Evolutionary conservation across 2,113 vertebrate genomes (phyloP).

Genomic region (Donacobius atricapilla): DNA sequence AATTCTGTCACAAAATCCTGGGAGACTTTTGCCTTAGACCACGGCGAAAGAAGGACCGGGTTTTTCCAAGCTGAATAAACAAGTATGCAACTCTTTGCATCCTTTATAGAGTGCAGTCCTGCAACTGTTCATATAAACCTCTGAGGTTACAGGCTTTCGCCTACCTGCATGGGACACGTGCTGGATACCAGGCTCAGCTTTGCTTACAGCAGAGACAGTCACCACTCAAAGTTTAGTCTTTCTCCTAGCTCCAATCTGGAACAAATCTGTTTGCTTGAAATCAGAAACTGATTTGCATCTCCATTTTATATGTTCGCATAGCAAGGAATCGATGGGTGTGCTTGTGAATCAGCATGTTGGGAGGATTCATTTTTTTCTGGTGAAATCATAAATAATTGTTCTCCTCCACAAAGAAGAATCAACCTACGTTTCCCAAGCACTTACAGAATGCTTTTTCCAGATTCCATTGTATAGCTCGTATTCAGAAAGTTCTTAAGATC

Average conservation of each 20-base stretch:
- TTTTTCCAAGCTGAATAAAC: neutral
- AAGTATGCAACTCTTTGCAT: neutral
- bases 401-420: slow-evolving; percentile 36
- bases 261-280: neutral
- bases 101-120: neutral
- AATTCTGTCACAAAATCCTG: neutral
- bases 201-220: neutral
- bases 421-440: slow-evolving; percentile 1
- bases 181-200: neutral
- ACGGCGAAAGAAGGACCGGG: neutral
- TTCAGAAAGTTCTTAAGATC: neutral
- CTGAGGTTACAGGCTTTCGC: neutral
- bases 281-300: slow-evolving; percentile 32
- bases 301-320: slow-evolving; percentile 46
- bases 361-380: slow-evolving; percentile 22
- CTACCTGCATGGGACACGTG: accelerated
- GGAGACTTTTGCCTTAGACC: neutral
- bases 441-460: neutral
- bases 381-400: slow-evolving; percentile 61
- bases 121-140: neutral
- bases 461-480: neutral
- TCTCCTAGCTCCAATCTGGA: slow-evolving; percentile 1
- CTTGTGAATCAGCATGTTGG: slow-evolving; percentile 44
- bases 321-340: slow-evolving; percentile 17
- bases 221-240: slow-evolving; percentile 4